These are phyloP conservation scores for Drosophila ogumai DNA, from an alignment of 1,140 invertebrate genomes.

Conservation along the genomic window DNA sequence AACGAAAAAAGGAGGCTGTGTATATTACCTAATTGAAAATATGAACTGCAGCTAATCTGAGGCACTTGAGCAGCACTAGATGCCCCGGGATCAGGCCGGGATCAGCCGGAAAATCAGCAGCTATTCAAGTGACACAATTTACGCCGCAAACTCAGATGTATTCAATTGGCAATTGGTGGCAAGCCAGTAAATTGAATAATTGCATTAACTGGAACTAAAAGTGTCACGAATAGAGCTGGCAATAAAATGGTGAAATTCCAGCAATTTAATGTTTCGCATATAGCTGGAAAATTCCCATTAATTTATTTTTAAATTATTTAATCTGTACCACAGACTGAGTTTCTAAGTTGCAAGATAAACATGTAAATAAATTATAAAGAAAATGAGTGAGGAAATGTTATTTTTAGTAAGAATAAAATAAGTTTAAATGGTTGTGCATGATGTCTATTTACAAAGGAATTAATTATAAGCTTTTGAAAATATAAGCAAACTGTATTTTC, in stretches of 20 bases:
- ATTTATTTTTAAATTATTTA: neutral
- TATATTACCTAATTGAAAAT: slow-evolving; percentile 68
- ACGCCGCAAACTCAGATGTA: slow-evolving; percentile 40
- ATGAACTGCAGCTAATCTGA: slow-evolving; percentile 43
- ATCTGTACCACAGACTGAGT: neutral
- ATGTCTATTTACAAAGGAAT: neutral
- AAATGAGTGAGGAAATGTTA: neutral
- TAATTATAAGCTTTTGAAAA: neutral
- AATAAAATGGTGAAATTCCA: slow-evolving; percentile 21
- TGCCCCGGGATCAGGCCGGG: slow-evolving; percentile 11
- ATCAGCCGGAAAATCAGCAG: slow-evolving; percentile 30
- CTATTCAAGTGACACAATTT: slow-evolving; percentile 49
- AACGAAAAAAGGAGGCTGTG: slow-evolving; percentile 36
- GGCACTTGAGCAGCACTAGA: slow-evolving; percentile 23
- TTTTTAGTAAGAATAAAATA: neutral
- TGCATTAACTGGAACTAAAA: slow-evolving; percentile 40
- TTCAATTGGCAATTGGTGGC: slow-evolving; percentile 33
- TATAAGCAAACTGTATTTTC: neutral
- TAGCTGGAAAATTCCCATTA: slow-evolving; percentile 4
- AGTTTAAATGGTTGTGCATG: no score
- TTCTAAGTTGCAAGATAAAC: neutral
- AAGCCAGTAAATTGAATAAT: slow-evolving; percentile 42
- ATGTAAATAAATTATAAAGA: no score
- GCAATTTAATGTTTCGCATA: slow-evolving; percentile 1
- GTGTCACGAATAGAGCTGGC: slow-evolving; percentile 1